Evolutionary conservation across 2,113 vertebrate genomes (phyloP).

Genomic region (Halichoerus grypus): DNA sequence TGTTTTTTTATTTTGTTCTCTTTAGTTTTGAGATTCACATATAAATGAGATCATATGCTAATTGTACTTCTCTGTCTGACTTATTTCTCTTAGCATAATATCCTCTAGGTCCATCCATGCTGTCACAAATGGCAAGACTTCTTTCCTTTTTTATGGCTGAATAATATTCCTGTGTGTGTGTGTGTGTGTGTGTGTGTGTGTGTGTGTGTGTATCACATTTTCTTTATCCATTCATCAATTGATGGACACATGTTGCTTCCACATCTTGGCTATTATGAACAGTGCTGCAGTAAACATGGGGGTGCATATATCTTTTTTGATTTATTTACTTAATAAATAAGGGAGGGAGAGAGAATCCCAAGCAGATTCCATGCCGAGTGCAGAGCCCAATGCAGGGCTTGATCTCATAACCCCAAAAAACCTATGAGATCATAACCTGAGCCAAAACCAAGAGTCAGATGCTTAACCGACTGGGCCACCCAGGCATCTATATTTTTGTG

Average conservation of each 20-base stretch:
- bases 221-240: background rate
- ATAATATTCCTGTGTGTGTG: background rate
- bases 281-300: background rate
- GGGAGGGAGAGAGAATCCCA: background rate
- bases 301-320: background rate
- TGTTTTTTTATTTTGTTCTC: background rate
- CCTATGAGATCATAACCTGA: background rate
- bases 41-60: background rate
- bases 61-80: background rate
- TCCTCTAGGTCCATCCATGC: background rate
- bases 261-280: background rate
- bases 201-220: background rate
- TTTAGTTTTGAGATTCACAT: background rate
- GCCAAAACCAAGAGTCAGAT: background rate
- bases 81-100: background rate
- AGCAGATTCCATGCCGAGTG: background rate
- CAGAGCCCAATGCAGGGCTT: background rate
- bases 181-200: no score
- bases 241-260: background rate
- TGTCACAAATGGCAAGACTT: background rate
- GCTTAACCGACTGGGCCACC: background rate
- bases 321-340: background rate
- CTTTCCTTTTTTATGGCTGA: background rate
- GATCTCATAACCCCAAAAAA: background rate
- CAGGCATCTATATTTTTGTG: background rate